Base-by-base conservation (phyloP, 2,888 invertebrate species). In the Drosophila kanekoi region DNA sequence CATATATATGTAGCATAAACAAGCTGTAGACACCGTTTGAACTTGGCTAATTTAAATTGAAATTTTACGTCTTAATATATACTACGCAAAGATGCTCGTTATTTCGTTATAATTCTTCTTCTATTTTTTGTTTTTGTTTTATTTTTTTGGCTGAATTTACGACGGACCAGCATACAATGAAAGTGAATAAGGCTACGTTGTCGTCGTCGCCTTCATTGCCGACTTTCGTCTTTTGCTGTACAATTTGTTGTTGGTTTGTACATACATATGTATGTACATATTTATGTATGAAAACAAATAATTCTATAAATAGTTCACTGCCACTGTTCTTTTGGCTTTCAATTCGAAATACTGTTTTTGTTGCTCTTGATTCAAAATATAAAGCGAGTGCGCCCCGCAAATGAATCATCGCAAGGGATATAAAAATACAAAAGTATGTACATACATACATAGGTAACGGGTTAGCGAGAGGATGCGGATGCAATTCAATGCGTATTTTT, bases 291-390 rank as follows among this genome's bases (percentile, higher is more conserved):
- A 90, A 90, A 80, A 90, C 79, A 89, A 85, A 89, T 81, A 89
- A 85, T 88, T 89, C 90, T 90, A 90, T 78, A 77, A 81, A 79
- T 91, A 91, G 91, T 90, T 91, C 92, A 92, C 91, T 91, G 92
- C 89, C 91, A 92, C 89, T 81, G 88, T 79, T 75, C 80, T 77
- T 77, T 76, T 65, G 79, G 76, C 76, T 87, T 87, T 89, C 89
- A 81, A 85, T 88, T 83, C 67, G 68, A 80, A 81, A 88, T 70
- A 65, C 73, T 68, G 65, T 65, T 66, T 47, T 66, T 70, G 64
- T 71, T 71, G 77, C 49, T 77, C 65, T 81, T 80, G 77, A 72
- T 71, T 68, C 63, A 48, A 72, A 74, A 70, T 54, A 70, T 65
- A 77, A 66, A 65, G 48, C 72, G 75, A 76, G 82, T 85, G 77